These are phyloP conservation scores for Prolemur simus DNA, from an alignment of 2,113 vertebrate species.

Conservation along the genomic window DNA sequence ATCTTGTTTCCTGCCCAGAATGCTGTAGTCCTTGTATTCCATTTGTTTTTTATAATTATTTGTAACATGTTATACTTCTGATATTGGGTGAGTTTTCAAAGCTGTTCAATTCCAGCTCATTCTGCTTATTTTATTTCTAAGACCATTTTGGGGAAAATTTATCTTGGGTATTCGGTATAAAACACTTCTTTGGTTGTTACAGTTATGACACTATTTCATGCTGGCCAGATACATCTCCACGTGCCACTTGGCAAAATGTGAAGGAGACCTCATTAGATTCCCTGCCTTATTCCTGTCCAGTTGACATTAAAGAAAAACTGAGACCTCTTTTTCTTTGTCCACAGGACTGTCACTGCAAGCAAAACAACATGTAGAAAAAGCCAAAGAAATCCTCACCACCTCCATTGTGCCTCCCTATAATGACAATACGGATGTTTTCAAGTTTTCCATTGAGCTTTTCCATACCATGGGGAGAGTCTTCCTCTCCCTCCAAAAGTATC, in stretches of 20 bases:
- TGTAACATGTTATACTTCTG: not conserved
- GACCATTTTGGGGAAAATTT: not conserved
- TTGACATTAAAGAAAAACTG: not conserved
- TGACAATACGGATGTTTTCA: slow-evolving; percentile 75
- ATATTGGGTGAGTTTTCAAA: slow-evolving; percentile 18
- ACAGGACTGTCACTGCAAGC: slow-evolving; percentile 68
- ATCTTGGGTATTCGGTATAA: not conserved
- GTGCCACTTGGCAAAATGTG: not conserved
- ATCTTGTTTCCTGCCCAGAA: slow-evolving; percentile 39
- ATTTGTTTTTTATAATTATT: slow-evolving; percentile 46
- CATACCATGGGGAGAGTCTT: slow-evolving; percentile 79
- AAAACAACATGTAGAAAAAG: slow-evolving; percentile 65
- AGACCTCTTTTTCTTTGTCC: not conserved
- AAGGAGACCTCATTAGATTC: not conserved
- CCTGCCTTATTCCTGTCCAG: not conserved
- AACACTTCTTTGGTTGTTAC: not conserved
- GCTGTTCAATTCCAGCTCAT: not conserved
- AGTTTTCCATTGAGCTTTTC: slow-evolving; percentile 82
- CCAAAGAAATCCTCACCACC: slow-evolving; percentile 61
- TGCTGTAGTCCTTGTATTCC: not conserved
- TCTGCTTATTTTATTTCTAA: slow-evolving; percentile 29
- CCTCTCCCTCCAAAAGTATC: slow-evolving; percentile 81
- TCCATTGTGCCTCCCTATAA: slow-evolving; percentile 50
- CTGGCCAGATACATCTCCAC: not conserved
- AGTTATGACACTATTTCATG: not conserved